phyloP scores from a whole-genome alignment of 1,140 invertebrate genomes.

The Rhopalosiphum padi region DNA sequence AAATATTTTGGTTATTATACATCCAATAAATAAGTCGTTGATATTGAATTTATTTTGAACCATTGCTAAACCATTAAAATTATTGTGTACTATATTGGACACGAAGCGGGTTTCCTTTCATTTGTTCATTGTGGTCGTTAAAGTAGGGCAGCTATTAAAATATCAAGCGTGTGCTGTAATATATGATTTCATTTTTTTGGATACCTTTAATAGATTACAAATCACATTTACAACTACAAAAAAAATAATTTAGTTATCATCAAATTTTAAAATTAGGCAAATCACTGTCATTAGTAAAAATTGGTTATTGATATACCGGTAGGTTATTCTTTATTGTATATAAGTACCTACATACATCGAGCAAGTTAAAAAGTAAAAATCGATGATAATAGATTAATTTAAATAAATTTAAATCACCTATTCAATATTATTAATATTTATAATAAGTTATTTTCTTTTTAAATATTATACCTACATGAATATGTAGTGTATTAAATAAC shows the following conservation, averaged over 20 bases:
- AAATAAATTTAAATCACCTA: not conserved
- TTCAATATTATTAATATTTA: no score
- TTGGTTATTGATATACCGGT: not conserved
- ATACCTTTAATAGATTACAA: not conserved
- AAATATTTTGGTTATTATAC: not conserved
- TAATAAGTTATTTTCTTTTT: not conserved
- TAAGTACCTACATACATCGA: not conserved
- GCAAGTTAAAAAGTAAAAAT: not conserved
- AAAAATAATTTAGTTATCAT: not conserved
- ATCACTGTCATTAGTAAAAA: not conserved
- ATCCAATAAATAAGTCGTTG: not conserved
- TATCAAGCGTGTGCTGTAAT: not conserved
- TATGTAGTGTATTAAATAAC: no score
- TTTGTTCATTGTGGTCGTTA: not conserved
- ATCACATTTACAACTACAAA: not conserved
- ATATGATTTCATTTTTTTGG: not conserved
- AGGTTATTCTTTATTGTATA: no score
- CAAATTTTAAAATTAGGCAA: not conserved
- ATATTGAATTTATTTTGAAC: not conserved
- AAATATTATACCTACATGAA: not conserved
- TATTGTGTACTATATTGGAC: slow-evolving; percentile 5
- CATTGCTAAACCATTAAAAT: not conserved
- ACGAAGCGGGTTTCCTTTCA: slow-evolving; percentile 23
- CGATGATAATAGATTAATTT: not conserved
- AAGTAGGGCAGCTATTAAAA: slow-evolving; percentile 24